Percentiles rank a stretch among this genome's conserved stretches.
Conservation (phyloP, 2,797 vertebrate genomes). For the Sebastes itinus region DNA sequence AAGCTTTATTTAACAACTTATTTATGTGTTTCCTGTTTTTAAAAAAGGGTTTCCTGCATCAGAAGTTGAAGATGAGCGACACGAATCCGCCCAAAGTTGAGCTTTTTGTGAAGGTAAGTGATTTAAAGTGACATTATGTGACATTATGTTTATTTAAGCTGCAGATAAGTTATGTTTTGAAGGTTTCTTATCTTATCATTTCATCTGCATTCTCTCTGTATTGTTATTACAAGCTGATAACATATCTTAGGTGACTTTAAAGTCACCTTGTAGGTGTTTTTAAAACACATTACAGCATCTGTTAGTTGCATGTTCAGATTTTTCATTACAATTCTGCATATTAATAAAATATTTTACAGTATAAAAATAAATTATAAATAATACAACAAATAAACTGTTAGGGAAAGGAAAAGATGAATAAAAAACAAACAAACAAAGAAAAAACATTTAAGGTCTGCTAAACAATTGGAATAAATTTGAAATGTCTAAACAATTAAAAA, state of each 20-base stretch:
- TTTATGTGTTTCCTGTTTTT: background rate
- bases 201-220: background rate
- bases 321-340: too few species aligned
- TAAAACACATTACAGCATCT: background rate
- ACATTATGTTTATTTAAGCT: background rate
- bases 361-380: too few species aligned
- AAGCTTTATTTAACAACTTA: background rate
- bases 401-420: too few species aligned
- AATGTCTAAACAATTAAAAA: too few species aligned
- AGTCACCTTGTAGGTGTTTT: background rate
- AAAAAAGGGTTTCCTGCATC: conserved; percentile 6
- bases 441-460: too few species aligned
- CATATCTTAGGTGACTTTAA: background rate
- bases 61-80: conserved; percentile 77
- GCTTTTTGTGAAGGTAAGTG: conserved; percentile 86
- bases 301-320: too few species aligned
- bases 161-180: background rate
- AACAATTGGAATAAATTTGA: too few species aligned
- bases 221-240: background rate
- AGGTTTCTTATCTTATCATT: background rate
- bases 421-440: too few species aligned
- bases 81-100: conserved; percentile 74
- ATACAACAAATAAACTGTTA: too few species aligned
- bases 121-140: background rate
- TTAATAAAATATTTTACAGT: too few species aligned